Evolutionary conservation across 2,888 invertebrate species (phyloP).

Genomic region (Gerosis bhagava): DNA sequence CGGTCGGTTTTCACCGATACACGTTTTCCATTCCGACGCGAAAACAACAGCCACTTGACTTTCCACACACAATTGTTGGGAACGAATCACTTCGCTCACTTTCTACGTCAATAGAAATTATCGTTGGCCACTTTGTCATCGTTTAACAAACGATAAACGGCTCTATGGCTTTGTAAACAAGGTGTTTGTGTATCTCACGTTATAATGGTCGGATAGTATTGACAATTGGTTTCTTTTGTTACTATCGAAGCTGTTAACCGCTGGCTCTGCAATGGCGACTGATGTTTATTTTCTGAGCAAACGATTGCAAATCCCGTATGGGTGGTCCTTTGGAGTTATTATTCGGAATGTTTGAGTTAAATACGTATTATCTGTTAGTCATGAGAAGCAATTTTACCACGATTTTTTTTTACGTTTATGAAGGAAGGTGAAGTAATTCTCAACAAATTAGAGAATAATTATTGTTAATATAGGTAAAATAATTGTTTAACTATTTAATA

Average conservation of each 20-base stretch:
- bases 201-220: conserved; percentile 39
- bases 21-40: conserved; percentile 50
- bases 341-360: background rate
- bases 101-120: conserved; percentile 52
- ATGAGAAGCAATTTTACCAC: too few relatives aligned
- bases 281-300: conserved; percentile 23
- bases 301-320: conserved; percentile 25
- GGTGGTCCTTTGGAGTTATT: conserved; percentile 17
- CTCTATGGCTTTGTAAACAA: conserved; percentile 29
- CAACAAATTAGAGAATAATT: too few relatives aligned
- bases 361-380: too few relatives aligned
- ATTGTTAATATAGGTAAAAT: too few relatives aligned
- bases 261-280: conserved; percentile 15
- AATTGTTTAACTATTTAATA: too few relatives aligned
- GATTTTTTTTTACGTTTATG: too few relatives aligned
- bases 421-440: too few relatives aligned
- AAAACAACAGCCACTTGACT: conserved; percentile 43
- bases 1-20: conserved; percentile 53
- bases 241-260: conserved; percentile 30
- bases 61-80: conserved; percentile 63
- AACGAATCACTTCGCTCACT: conserved; percentile 60
- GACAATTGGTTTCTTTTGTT: conserved; percentile 56
- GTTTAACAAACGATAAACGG: conserved; percentile 27
- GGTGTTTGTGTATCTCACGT: conserved; percentile 23
- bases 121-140: conserved; percentile 27